These are phyloP conservation scores for Fissipunctia ypsillon DNA, from an alignment of 2,888 invertebrate genomes.

Conservation along the genomic window DNA sequence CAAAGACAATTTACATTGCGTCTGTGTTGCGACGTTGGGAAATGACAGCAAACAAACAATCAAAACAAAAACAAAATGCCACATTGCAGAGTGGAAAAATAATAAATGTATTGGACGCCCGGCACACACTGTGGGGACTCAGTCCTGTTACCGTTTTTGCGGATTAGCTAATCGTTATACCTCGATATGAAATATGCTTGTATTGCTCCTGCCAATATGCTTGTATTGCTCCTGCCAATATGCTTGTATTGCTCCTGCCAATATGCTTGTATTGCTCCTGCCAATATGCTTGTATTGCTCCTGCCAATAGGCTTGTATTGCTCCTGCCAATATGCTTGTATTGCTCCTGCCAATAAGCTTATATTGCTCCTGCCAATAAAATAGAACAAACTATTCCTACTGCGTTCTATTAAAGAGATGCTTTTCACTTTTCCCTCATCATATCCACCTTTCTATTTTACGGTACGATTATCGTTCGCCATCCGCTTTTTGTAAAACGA, in stretches of 20 bases:
- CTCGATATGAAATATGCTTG: neutral
- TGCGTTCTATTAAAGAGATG: neutral
- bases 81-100: no score
- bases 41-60: no score
- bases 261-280: no score
- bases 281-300: neutral
- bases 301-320: no score
- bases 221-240: no score
- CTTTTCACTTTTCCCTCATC: neutral
- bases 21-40: no score
- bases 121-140: no score
- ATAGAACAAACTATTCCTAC: no score
- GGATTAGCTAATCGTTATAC: neutral
- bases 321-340: neutral
- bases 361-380: neutral
- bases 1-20: no score
- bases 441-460: neutral
- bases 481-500: neutral
- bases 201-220: neutral
- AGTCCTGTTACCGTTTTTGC: neutral
- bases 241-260: neutral
- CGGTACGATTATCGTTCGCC: neutral
- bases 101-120: neutral
- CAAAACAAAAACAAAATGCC: no score
- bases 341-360: neutral